A percentile compares a stretch with the other conserved stretches of the same genome.
These are phyloP conservation scores for Dolichotis patagonum DNA, from an alignment of 2,113 vertebrate species.

Conservation along the genomic window DNA sequence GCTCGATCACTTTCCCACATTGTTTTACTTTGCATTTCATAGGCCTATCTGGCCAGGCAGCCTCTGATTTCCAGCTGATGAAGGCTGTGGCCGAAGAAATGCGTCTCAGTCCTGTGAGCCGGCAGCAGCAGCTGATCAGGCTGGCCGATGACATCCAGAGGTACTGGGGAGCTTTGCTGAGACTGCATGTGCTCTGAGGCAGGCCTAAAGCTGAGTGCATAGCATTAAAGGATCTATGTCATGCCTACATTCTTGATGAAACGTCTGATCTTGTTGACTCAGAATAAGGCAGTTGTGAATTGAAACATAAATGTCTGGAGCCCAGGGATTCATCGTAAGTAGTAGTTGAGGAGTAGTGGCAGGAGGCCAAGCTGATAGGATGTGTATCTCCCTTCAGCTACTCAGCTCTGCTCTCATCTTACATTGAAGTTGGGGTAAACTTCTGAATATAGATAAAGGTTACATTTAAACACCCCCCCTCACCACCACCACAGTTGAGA, in stretches of 20 bases:
- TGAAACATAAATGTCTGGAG: neutral
- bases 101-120: slow-evolving; percentile 70
- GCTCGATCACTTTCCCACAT: neutral
- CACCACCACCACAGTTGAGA: neutral
- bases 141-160: slow-evolving; percentile 83
- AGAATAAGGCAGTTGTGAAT: neutral
- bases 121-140: slow-evolving; percentile 79
- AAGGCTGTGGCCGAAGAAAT: slow-evolving; percentile 81
- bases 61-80: slow-evolving; percentile 82
- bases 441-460: neutral
- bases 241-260: neutral
- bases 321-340: neutral
- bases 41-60: slow-evolving; percentile 78
- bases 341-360: too few relatives aligned
- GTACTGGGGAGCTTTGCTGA: slow-evolving; percentile 52
- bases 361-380: neutral
- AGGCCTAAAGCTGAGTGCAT: neutral
- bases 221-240: neutral
- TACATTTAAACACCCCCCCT: neutral
- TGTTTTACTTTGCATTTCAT: neutral
- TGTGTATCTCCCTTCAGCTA: neutral
- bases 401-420: neutral
- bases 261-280: neutral
- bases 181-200: neutral
- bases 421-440: neutral